phyloP scores from a whole-genome alignment of 2,797 vertebrate species.

The Mormyrus proboscirostris region DNA sequence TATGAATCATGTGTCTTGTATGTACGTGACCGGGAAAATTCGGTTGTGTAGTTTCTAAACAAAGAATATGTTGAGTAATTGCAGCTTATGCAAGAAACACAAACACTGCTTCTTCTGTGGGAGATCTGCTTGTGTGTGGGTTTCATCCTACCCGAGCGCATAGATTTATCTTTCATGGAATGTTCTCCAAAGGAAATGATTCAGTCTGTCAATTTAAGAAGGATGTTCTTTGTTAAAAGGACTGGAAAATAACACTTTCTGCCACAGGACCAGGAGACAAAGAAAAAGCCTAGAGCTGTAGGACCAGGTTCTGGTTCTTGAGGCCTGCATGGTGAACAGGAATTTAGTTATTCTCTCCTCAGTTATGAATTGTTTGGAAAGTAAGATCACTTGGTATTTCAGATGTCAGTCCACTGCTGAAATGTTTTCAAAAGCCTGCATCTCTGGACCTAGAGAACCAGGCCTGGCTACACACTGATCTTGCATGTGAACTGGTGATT shows the following conservation, averaged over 20 bases:
- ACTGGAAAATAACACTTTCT: not conserved
- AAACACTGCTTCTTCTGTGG: not conserved
- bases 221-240: not conserved
- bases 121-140: not conserved
- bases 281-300: not conserved
- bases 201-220: not conserved
- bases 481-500: not conserved
- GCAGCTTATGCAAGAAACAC: not conserved
- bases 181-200: not conserved
- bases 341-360: not conserved
- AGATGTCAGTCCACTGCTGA: not conserved
- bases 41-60: not conserved
- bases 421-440: not conserved
- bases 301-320: not conserved
- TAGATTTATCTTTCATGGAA: not conserved
- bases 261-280: not conserved
- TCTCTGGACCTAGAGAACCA: not conserved
- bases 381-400: not conserved
- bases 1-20: not conserved
- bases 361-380: not conserved
- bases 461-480: not conserved
- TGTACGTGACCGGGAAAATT: not conserved
- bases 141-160: not conserved
- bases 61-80: not conserved
- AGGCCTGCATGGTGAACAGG: not conserved